Conservation (phyloP, 2,797 vertebrate species). For the Squalus acanthias region DNA sequence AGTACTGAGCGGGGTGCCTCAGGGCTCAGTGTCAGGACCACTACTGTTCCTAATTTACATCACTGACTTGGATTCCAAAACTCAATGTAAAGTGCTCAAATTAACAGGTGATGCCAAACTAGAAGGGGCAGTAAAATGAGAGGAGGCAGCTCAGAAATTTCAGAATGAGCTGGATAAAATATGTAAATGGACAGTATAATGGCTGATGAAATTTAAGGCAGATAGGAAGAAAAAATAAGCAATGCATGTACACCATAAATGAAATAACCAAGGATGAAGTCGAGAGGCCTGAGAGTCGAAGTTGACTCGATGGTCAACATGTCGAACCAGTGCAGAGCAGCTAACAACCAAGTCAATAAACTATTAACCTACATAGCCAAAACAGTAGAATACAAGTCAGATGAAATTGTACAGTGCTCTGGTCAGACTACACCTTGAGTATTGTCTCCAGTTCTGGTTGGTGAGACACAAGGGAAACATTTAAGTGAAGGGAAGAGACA, state of each 20-base stretch:
- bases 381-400: not conserved
- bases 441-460: not conserved
- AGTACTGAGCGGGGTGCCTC: not conserved
- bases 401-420: not conserved
- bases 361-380: not conserved
- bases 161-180: not conserved
- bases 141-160: not conserved
- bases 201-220: not conserved
- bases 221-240: not conserved
- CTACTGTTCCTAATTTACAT: slow-evolving; percentile 5
- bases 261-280: not conserved
- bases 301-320: not conserved
- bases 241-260: not conserved
- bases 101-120: not conserved
- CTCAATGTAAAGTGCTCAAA: not conserved
- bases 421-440: not conserved
- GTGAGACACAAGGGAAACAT: not conserved
- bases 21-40: not conserved
- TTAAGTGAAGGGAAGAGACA: not conserved
- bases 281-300: not conserved
- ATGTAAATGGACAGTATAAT: not conserved
- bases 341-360: not conserved
- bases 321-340: not conserved
- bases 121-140: not conserved
- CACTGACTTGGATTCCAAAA: not conserved